A percentile compares a stretch with the other conserved stretches of the same genome.
Conservation (phyloP, 1,140 invertebrate genomes). For the Aphidius ervi region DNA sequence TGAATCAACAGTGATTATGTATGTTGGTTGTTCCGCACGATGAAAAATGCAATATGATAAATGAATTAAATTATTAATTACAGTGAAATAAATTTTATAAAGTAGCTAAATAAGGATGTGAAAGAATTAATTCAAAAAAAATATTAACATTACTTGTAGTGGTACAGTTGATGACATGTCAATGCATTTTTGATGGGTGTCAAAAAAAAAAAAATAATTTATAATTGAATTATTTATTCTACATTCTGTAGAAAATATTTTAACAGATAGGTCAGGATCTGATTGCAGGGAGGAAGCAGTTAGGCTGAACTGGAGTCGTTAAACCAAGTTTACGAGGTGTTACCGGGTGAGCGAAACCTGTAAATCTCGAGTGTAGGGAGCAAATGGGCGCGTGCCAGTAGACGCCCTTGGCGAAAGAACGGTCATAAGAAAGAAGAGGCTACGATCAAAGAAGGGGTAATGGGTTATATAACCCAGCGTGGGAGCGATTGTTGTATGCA, state of each 20-base stretch:
- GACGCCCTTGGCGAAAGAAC: slow-evolving; percentile 48
- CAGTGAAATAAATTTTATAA: slow-evolving; percentile 51
- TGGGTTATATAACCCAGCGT: slow-evolving; percentile 44
- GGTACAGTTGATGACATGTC: not conserved
- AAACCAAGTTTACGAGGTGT: slow-evolving; percentile 56
- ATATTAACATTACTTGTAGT: not conserved
- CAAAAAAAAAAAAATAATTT: no score
- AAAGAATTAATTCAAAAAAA: not conserved
- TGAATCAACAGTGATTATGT: slow-evolving; percentile 50
- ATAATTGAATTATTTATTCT: no score
- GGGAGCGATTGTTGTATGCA: slow-evolving; percentile 27
- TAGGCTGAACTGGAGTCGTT: slow-evolving; percentile 55
- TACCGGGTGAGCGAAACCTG: slow-evolving; percentile 52
- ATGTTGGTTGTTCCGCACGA: slow-evolving; percentile 44
- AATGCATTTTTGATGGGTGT: not conserved
- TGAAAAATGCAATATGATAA: slow-evolving; percentile 45
- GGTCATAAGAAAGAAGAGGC: not conserved
- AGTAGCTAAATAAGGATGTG: slow-evolving; percentile 24
- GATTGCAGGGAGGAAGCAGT: slow-evolving; percentile 55
- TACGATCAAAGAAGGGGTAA: slow-evolving; percentile 43
- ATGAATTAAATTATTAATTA: slow-evolving; percentile 42
- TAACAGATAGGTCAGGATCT: slow-evolving; percentile 45
- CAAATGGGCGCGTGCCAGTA: slow-evolving; percentile 48
- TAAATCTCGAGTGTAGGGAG: slow-evolving; percentile 46
- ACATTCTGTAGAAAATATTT: slow-evolving; percentile 2